Conservation (phyloP, 2,888 invertebrate species). For the Ditula angustiorana region DNA sequence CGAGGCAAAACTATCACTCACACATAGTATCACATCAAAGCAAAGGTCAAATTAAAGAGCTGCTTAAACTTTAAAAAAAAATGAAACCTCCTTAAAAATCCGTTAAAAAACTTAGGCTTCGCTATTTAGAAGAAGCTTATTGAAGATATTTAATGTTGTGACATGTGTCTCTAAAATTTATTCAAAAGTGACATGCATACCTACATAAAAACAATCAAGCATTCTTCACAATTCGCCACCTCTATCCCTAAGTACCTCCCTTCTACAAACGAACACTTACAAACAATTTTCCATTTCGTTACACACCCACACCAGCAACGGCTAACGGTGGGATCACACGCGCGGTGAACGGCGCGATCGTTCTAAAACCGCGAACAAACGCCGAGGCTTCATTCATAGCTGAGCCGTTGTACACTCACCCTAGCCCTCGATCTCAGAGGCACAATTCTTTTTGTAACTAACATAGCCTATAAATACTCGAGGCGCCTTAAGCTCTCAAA, state of each 20-base stretch:
- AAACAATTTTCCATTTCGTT: constrained; percentile 38
- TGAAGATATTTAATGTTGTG: neutral
- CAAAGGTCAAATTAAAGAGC: constrained; percentile 19
- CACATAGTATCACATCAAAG: neutral
- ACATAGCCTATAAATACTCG: constrained; percentile 79
- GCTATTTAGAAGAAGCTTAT: neutral
- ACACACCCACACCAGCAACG: constrained; percentile 32
- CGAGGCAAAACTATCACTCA: constrained; percentile 22
- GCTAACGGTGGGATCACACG: constrained; percentile 33
- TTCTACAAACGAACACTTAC: constrained; percentile 31
- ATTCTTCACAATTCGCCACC: constrained; percentile 27
- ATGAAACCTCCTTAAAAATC: neutral
- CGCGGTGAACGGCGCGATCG: constrained; percentile 30
- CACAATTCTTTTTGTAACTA: constrained; percentile 63
- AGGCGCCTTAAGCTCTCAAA: constrained; percentile 59
- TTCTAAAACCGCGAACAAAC: constrained; percentile 28
- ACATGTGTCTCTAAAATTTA: neutral
- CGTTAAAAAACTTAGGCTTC: neutral
- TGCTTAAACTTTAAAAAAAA: neutral
- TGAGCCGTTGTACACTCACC: constrained; percentile 43
- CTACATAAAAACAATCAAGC: neutral
- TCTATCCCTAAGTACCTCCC: constrained; percentile 38
- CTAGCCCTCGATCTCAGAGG: constrained; percentile 61
- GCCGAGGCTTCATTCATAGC: constrained; percentile 42
- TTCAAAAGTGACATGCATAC: neutral